Evolutionary conservation across 2,888 invertebrate genomes (phyloP).

Genomic region (Lepidonotus clava): DNA sequence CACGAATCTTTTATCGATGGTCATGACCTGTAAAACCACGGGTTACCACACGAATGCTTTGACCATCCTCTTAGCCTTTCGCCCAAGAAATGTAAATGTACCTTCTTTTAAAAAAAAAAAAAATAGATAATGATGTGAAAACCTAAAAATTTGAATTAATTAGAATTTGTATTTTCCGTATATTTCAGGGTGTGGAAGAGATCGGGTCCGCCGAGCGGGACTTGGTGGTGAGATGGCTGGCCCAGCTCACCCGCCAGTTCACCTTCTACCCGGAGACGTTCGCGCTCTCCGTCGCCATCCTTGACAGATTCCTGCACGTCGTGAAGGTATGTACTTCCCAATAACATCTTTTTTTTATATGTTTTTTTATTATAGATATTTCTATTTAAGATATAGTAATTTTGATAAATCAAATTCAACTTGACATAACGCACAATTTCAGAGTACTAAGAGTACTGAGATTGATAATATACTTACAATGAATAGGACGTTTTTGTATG

Average conservation of each 20-base stretch:
- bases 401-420: background rate
- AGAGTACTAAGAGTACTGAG: no score
- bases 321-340: constrained; percentile 73
- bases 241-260: constrained; percentile 70
- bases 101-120: background rate
- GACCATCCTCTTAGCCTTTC: no score
- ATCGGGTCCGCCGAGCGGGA: constrained; percentile 67
- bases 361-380: background rate
- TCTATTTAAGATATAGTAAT: background rate
- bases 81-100: no score
- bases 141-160: no score
- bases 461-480: no score
- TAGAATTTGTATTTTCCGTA: no score
- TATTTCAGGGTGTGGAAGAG: constrained; percentile 47
- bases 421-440: no score
- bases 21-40: no score
- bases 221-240: constrained; percentile 72
- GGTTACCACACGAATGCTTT: no score
- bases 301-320: constrained; percentile 76
- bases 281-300: constrained; percentile 73
- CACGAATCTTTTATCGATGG: no score
- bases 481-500: no score
- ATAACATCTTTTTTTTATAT: background rate
- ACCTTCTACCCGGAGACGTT: constrained; percentile 76
- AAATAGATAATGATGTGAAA: background rate